Evolutionary conservation across 1,140 invertebrate genomes (phyloP).

Genomic region (Thalassaphorura encarpata): DNA sequence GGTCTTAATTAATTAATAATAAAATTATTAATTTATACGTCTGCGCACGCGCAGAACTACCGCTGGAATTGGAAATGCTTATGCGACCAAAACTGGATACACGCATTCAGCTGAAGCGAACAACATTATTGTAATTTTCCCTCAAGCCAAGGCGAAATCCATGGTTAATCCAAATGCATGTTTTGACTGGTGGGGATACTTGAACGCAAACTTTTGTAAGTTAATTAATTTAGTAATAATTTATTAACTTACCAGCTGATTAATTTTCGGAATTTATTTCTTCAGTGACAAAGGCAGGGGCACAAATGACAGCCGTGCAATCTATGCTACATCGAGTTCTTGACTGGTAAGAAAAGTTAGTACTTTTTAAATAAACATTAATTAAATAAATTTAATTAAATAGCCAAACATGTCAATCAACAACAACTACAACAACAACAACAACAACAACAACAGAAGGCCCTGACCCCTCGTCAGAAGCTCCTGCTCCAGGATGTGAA

Average conservation of each 20-base stretch:
- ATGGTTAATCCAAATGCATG: slow-evolving; percentile 35
- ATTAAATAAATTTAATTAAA: too few relatives aligned
- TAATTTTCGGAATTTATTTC: not conserved
- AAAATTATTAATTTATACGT: not conserved
- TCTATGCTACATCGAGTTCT: slow-evolving; percentile 11
- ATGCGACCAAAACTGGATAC: slow-evolving; percentile 36
- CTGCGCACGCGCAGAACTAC: too few relatives aligned
- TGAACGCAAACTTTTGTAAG: slow-evolving; percentile 13
- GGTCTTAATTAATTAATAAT: not conserved
- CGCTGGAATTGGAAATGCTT: slow-evolving; percentile 33
- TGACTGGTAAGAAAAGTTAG: not conserved
- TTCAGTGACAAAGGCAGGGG: slow-evolving; percentile 10
- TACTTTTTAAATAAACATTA: too few relatives aligned
- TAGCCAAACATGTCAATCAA: too few relatives aligned
- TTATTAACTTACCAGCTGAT: not conserved
- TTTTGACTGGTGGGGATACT: slow-evolving; percentile 38
- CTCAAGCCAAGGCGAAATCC: slow-evolving; percentile 32
- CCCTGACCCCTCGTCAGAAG: not conserved
- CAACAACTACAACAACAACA: not conserved
- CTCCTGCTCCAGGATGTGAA: not conserved
- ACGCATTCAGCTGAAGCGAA: slow-evolving; percentile 38
- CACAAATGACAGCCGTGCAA: slow-evolving; percentile 13
- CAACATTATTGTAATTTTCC: slow-evolving; percentile 39
- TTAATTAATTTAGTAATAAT: not conserved
- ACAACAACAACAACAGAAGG: not conserved